Evolutionary conservation across 1,140 invertebrate genomes (phyloP).

Genomic region (Dreissena polymorpha): DNA sequence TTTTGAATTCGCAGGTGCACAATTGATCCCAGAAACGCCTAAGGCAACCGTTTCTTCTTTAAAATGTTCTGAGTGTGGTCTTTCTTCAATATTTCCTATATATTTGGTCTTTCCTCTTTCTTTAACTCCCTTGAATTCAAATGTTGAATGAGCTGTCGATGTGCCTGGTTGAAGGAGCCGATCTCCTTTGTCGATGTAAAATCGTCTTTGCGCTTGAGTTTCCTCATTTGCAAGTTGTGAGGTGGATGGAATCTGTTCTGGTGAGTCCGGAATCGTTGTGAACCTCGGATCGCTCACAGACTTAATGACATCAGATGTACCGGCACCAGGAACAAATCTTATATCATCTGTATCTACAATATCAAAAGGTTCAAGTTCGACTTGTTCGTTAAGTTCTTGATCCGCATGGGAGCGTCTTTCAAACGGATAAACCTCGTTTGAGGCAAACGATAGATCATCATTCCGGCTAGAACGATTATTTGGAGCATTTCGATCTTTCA

Average conservation of each 20-base stretch:
- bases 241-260: neutral
- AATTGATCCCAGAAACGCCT: too few species aligned
- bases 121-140: conserved; percentile 44
- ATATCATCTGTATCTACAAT: conserved; percentile 54
- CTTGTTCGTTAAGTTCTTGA: conserved; percentile 42
- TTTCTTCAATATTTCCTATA: too few species aligned
- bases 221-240: neutral
- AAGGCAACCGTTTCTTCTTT: too few species aligned
- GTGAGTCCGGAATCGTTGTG: conserved; percentile 35
- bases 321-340: conserved; percentile 47
- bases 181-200: conserved; percentile 39
- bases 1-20: too few species aligned
- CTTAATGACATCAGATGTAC: conserved; percentile 51
- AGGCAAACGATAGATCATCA: conserved; percentile 36
- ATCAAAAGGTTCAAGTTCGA: conserved; percentile 53
- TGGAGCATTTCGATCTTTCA: conserved; percentile 27
- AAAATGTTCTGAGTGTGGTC: too few species aligned
- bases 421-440: conserved; percentile 49
- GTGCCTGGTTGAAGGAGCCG: conserved; percentile 39
- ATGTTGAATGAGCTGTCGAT: conserved; percentile 54
- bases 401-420: conserved; percentile 29
- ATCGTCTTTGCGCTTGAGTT: conserved; percentile 7
- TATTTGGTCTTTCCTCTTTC: neutral
- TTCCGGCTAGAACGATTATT: conserved; percentile 9
- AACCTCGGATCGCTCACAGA: conserved; percentile 45